Base-by-base conservation (phyloP, 2,113 vertebrate species). In the Pao palembangensis region DNA sequence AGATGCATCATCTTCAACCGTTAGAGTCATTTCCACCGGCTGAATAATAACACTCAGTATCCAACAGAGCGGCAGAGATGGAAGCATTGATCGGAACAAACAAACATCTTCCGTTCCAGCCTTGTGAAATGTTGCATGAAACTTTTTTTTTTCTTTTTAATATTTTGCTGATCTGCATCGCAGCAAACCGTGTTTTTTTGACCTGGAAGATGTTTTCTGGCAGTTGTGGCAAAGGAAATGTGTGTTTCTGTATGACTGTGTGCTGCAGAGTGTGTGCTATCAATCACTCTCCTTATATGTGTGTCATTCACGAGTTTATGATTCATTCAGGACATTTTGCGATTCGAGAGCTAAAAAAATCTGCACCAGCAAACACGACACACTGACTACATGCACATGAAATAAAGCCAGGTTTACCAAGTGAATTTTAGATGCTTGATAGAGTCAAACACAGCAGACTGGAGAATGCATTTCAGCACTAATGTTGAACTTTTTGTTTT, bases 1-100 rank as follows among this genome's bases (percentile, higher is more conserved):
- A 72, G 56, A 80, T 67, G 75, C 70, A 79, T 77, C 67, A 55
- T 75, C 73, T 64, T 66, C 61, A 69, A 63, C 34, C 61, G 73
- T 71, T 75, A 55, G 58, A 83, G 68, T 60, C 19, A 76, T 83
- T 79, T 55, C 71, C 69, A 67, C 51, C 11, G 62, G 61, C 77
- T 76, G 76, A 80, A 74, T 61, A 62, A 78, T 79, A 73, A 62
- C 77, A 76, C 79, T 83, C 71, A 81, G 50, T 46, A 2, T 52
- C 50, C 25, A 16, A 15, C 61, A 8, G 12, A 17, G 43, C 41
- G 47, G 42, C 17, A 47, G 16, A 14, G 15, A 47, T n/a, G 4
- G 44, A 17, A n/a, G 16, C 44, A 78, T 56, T 66, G 70, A 80
- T 70, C 54, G 38, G 65, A 73, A 31, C 48, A 21, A 6, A 44